phyloP scores from a whole-genome alignment of 1,140 invertebrate genomes.

The Ylistrum balloti region DNA sequence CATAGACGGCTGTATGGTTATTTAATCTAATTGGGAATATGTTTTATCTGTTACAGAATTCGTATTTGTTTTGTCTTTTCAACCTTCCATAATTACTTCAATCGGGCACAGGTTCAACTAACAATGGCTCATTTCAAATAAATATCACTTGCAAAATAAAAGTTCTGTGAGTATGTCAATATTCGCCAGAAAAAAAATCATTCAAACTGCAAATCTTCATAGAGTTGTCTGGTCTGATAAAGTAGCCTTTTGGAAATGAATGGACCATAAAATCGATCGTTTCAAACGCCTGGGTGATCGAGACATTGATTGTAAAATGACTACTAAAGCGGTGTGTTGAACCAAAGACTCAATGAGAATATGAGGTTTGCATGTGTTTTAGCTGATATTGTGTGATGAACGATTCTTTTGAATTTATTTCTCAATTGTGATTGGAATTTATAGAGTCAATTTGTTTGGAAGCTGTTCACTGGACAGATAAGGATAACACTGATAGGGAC shows the following conservation, averaged over 20 bases:
- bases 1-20: too few species aligned
- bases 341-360: not conserved
- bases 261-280: not conserved
- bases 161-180: not conserved
- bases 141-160: not conserved
- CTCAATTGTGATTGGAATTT: not conserved
- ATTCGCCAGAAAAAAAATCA: constrained; percentile 16
- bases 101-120: too few species aligned
- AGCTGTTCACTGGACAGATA: not conserved
- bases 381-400: not conserved
- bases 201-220: not conserved
- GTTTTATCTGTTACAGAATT: too few species aligned
- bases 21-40: too few species aligned
- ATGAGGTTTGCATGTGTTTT: constrained; percentile 8
- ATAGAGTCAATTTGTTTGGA: constrained; percentile 1
- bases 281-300: constrained; percentile 24
- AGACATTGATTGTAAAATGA: not conserved
- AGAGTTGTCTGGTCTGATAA: not conserved
- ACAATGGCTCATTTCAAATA: not conserved
- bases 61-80: too few species aligned
- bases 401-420: not conserved
- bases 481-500: not conserved
- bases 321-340: too few species aligned
- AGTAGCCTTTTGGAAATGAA: not conserved
- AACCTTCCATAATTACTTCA: too few species aligned